Evolutionary conservation across 2,888 invertebrate species (phyloP).

Genomic region (Blera fallax): DNA sequence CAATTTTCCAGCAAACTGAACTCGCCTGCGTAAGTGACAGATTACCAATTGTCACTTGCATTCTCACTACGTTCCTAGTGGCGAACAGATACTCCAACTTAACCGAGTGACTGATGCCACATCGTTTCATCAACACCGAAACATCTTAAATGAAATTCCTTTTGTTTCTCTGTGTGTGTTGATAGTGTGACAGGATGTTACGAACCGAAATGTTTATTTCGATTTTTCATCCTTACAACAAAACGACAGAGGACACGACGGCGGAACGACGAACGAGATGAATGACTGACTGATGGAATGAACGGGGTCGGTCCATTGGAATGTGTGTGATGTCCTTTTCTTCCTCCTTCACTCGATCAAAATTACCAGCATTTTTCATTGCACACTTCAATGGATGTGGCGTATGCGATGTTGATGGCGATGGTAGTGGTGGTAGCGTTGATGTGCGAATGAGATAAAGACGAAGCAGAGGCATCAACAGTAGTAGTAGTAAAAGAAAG

Average conservation of each 20-base stretch:
- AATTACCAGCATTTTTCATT: slow-evolving; percentile 69
- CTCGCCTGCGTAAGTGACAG: slow-evolving; percentile 62
- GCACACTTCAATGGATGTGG: slow-evolving; percentile 60
- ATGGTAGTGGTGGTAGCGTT: neutral
- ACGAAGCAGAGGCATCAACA: neutral
- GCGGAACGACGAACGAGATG: neutral
- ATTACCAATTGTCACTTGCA: slow-evolving; percentile 68
- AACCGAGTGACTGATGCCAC: slow-evolving; percentile 51
- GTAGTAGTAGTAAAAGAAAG: too few relatives aligned
- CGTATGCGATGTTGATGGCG: neutral
- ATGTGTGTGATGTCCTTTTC: slow-evolving; percentile 52
- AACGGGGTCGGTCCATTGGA: slow-evolving; percentile 34
- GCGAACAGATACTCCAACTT: slow-evolving; percentile 25
- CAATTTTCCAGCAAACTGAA: slow-evolving; percentile 53
- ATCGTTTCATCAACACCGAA: slow-evolving; percentile 61
- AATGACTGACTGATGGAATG: slow-evolving; percentile 29
- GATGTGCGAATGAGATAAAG: slow-evolving; percentile 17
- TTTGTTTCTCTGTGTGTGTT: slow-evolving; percentile 57
- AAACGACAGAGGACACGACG: neutral
- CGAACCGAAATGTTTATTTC: slow-evolving; percentile 53
- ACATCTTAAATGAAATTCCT: slow-evolving; percentile 57
- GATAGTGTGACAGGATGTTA: slow-evolving; percentile 65
- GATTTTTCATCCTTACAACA: slow-evolving; percentile 60
- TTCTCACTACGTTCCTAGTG: neutral
- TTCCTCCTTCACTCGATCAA: slow-evolving; percentile 47